phyloP scores from a whole-genome alignment of 2,113 vertebrate species.

The Microtus montanus region DNA sequence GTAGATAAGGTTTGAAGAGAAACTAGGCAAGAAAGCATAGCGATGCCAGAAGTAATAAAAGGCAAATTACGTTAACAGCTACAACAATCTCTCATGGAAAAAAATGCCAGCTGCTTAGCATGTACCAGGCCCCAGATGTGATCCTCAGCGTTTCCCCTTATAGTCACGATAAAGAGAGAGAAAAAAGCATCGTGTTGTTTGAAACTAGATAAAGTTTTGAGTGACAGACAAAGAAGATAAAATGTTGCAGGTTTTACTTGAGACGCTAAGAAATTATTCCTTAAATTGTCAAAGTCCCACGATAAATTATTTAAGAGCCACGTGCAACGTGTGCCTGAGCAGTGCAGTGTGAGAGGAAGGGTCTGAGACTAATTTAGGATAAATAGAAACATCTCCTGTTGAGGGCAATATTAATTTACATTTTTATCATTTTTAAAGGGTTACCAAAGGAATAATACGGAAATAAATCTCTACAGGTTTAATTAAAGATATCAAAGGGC shows the following conservation, averaged over 20 bases:
- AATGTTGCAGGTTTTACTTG: not conserved
- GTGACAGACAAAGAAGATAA: not conserved
- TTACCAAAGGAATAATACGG: constrained; percentile 79
- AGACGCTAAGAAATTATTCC: not conserved
- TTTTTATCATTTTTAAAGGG: constrained; percentile 85
- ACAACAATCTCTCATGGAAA: not conserved
- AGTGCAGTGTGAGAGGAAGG: not conserved
- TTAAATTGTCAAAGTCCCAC: not conserved
- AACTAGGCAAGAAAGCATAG: accelerated
- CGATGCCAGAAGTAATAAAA: accelerated
- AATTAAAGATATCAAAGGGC: constrained; percentile 87
- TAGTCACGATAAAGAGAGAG: no score
- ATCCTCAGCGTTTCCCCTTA: not conserved
- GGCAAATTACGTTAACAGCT: no score
- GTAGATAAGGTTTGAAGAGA: not conserved
- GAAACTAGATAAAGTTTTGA: not conserved
- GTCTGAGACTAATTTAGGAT: constrained; percentile 22
- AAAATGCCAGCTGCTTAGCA: not conserved
- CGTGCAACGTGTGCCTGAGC: not conserved
- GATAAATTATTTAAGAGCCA: not conserved
- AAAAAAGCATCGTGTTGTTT: not conserved
- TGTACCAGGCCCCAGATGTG: not conserved
- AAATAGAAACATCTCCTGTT: constrained; percentile 70
- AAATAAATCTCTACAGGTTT: constrained; percentile 87
- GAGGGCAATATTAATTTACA: constrained; percentile 79